Evolutionary conservation across 2,888 invertebrate species (phyloP).

Genomic region (Epinotia bilunana): DNA sequence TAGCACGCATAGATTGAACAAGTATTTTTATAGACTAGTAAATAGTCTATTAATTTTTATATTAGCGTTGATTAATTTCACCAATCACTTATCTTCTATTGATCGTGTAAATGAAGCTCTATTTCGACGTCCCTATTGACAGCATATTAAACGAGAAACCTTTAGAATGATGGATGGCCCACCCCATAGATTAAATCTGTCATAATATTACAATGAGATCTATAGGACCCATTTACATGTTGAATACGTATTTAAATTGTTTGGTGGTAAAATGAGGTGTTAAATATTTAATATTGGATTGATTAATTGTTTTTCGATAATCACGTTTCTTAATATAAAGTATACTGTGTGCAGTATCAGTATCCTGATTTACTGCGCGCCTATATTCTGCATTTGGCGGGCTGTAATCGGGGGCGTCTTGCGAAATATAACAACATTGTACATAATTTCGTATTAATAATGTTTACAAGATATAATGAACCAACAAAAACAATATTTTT

Average conservation of each 20-base stretch:
- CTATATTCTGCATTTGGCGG: too few relatives aligned
- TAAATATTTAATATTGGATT: slow-evolving; percentile 14
- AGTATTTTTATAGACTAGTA: not conserved
- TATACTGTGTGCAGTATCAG: too few relatives aligned
- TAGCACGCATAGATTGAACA: not conserved
- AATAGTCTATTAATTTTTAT: not conserved
- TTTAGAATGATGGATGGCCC: slow-evolving; percentile 40
- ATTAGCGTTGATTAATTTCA: slow-evolving; percentile 8
- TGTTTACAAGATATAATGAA: too few relatives aligned
- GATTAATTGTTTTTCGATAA: slow-evolving; percentile 20
- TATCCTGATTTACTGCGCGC: too few relatives aligned
- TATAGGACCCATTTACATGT: slow-evolving; percentile 32
- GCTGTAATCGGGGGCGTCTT: too few relatives aligned
- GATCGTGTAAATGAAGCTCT: slow-evolving; percentile 20
- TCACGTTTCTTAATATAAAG: not conserved
- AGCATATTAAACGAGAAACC: slow-evolving; percentile 40
- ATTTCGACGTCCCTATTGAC: slow-evolving; percentile 29
- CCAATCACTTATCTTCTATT: slow-evolving; percentile 22
- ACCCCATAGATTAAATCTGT: slow-evolving; percentile 41
- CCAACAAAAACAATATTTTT: too few relatives aligned
- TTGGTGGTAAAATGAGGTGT: slow-evolving; percentile 11
- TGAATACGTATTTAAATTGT: slow-evolving; percentile 28
- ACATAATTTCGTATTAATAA: too few relatives aligned
- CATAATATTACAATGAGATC: slow-evolving; percentile 38
- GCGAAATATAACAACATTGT: too few relatives aligned